phyloP scores from a whole-genome alignment of 2,888 invertebrate genomes.

The Drosophila lacicola region DNA sequence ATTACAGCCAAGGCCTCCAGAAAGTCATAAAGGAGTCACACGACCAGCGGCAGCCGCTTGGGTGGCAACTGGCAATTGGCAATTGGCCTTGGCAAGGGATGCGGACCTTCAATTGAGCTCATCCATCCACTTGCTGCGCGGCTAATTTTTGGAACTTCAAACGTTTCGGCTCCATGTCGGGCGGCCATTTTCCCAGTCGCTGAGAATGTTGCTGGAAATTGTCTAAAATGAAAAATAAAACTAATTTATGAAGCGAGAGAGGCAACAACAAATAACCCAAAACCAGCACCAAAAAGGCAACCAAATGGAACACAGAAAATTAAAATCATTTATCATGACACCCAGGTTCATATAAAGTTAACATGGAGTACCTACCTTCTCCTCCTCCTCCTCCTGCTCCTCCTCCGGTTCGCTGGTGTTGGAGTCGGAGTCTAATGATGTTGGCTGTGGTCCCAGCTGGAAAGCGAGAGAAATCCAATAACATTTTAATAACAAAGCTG shows the following conservation, averaged over 20 bases:
- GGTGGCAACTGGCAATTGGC: conserved; percentile 56
- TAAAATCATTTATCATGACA: conserved; percentile 78
- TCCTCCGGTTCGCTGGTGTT: background rate
- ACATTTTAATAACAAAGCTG: conserved; percentile 81
- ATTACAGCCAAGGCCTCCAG: conserved; percentile 45
- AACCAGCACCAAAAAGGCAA: conserved; percentile 24
- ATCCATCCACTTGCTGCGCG: conserved; percentile 39
- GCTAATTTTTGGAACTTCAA: conserved; percentile 66
- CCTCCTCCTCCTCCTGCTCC: background rate
- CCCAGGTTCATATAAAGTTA: conserved; percentile 51
- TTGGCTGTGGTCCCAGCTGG: conserved; percentile 57
- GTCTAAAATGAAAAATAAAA: conserved; percentile 54
- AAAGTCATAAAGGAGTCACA: conserved; percentile 56
- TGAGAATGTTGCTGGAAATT: conserved; percentile 33
- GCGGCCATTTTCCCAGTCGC: conserved; percentile 58
- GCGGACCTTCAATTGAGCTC: conserved; percentile 11
- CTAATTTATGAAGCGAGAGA: conserved; percentile 65
- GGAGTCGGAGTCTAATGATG: conserved; percentile 44
- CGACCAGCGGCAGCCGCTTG: conserved; percentile 67
- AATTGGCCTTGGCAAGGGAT: conserved; percentile 51
- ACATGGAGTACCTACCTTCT: conserved; percentile 33
- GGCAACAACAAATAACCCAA: conserved; percentile 18
- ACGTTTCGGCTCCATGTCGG: conserved; percentile 37
- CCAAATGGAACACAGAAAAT: conserved; percentile 65
- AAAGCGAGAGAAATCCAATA: conserved; percentile 81